These are phyloP conservation scores for Drosophila simulans DNA, from an alignment of 1,140 invertebrate species.

Conservation along the genomic window DNA sequence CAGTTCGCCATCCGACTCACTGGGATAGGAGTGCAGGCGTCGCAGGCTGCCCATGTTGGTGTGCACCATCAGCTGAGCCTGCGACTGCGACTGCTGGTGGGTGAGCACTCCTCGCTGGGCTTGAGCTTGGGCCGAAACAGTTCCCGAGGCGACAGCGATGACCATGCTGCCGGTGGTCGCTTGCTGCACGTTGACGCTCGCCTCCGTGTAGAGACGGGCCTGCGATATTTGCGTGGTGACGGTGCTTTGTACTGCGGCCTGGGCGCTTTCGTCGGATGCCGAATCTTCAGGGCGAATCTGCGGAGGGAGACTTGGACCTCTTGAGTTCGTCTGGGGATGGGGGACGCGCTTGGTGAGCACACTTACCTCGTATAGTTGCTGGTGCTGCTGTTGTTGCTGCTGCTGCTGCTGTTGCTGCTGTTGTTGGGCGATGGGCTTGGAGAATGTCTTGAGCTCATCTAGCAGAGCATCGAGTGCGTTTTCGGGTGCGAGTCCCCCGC, in stretches of 20 bases:
- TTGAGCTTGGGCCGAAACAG: slow-evolving; percentile 4
- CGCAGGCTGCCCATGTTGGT: slow-evolving; percentile 87
- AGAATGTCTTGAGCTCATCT: slow-evolving; percentile 95
- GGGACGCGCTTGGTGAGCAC: not conserved
- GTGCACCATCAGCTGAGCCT: slow-evolving; percentile 76
- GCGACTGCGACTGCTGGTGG: slow-evolving; percentile 37
- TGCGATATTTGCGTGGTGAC: slow-evolving; percentile 84
- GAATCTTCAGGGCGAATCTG: slow-evolving; percentile 83
- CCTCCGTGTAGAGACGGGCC: slow-evolving; percentile 78
- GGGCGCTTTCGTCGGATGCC: slow-evolving; percentile 84
- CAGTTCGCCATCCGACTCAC: slow-evolving; percentile 90
- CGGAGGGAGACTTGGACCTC: slow-evolving; percentile 18
- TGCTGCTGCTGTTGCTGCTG: slow-evolving; percentile 66
- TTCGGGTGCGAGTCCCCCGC: slow-evolving; percentile 90
- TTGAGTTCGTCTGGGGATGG: slow-evolving; percentile 13
- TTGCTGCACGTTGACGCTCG: slow-evolving; percentile 64
- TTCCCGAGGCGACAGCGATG: slow-evolving; percentile 55
- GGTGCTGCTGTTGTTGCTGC: slow-evolving; percentile 49
- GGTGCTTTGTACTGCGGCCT: slow-evolving; percentile 81
- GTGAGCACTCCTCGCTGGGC: slow-evolving; percentile 24
- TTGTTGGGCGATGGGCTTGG: slow-evolving; percentile 86
- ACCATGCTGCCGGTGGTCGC: slow-evolving; percentile 62
- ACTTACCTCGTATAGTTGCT: slow-evolving; percentile 69
- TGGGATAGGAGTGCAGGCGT: slow-evolving; percentile 90
- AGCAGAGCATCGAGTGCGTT: slow-evolving; percentile 97